These are phyloP conservation scores for Philantomba maxwellii DNA, from an alignment of 2,113 vertebrate genomes.

Conservation along the genomic window DNA sequence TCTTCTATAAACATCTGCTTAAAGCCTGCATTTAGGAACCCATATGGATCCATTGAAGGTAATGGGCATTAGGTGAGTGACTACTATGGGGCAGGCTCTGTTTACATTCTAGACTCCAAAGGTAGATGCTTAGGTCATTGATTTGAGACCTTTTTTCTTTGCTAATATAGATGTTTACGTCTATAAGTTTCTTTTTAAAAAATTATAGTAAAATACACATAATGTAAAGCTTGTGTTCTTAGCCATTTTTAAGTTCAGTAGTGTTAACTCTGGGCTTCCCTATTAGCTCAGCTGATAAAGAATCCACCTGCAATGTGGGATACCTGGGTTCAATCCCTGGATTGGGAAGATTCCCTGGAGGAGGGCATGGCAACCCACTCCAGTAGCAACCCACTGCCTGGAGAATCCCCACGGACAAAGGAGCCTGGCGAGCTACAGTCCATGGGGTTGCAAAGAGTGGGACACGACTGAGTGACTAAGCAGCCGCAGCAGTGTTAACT, in stretches of 20 bases:
- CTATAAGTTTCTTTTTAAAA: not conserved
- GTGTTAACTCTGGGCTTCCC: not conserved
- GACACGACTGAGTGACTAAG: not conserved
- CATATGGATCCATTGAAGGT: not conserved
- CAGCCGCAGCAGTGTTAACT: not conserved
- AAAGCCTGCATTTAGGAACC: not conserved
- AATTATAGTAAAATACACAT: not conserved
- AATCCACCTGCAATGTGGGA: not conserved
- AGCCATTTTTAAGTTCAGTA: not conserved
- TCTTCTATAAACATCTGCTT: not conserved
- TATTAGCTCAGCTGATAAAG: not conserved
- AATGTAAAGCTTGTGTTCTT: not conserved
- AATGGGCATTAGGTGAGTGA: not conserved
- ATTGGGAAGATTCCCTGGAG: not conserved
- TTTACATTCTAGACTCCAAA: not conserved
- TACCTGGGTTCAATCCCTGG: not conserved
- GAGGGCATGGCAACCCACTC: not conserved
- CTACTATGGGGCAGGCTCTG: not conserved
- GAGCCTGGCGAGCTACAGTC: not conserved
- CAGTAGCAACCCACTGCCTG: not conserved
- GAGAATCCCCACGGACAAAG: not conserved
- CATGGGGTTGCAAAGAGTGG: not conserved
- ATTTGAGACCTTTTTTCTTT: not conserved
- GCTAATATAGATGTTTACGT: not conserved
- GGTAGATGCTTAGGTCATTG: not conserved